phyloP scores from a whole-genome alignment of 2,797 vertebrate species.

The Moxostoma hubbsi region DNA sequence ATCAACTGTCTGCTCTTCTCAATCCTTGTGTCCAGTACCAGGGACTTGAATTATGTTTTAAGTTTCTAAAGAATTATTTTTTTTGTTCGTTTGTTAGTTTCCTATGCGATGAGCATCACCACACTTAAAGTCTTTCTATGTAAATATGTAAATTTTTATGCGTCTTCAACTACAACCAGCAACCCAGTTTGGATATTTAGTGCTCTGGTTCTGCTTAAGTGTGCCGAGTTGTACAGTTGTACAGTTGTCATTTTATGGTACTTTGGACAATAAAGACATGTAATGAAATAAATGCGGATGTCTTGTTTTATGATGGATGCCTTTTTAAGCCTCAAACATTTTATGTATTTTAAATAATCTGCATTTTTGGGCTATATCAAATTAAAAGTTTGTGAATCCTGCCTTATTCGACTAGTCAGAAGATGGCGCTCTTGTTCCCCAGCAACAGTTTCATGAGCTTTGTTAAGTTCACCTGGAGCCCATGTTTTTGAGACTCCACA shows the following conservation, averaged over 20 bases:
- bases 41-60: slow-evolving; percentile 62
- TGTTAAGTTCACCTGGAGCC: not conserved
- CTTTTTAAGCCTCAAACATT: not conserved
- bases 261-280: slow-evolving; percentile 92
- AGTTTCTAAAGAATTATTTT: not conserved
- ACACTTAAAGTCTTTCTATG: slow-evolving; percentile 72
- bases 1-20: slow-evolving; percentile 63
- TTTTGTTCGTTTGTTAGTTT: slow-evolving; percentile 50
- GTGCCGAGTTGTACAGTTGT: slow-evolving; percentile 76
- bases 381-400: too few relatives aligned
- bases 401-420: slow-evolving; percentile 34
- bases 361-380: too few relatives aligned
- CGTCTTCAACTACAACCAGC: slow-evolving; percentile 73
- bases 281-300: slow-evolving; percentile 74
- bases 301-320: not conserved
- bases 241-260: slow-evolving; percentile 90
- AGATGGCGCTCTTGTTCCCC: slow-evolving; percentile 64
- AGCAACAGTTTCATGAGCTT: not conserved
- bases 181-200: slow-evolving; percentile 69
- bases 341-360: not conserved
- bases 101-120: slow-evolving; percentile 52
- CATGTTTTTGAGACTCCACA: not conserved
- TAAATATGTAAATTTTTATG: slow-evolving; percentile 91
- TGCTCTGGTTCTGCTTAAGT: slow-evolving; percentile 78
- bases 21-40: slow-evolving; percentile 64